Base-by-base conservation (phyloP, 2,888 invertebrate genomes). In the Mycogona germanica region DNA sequence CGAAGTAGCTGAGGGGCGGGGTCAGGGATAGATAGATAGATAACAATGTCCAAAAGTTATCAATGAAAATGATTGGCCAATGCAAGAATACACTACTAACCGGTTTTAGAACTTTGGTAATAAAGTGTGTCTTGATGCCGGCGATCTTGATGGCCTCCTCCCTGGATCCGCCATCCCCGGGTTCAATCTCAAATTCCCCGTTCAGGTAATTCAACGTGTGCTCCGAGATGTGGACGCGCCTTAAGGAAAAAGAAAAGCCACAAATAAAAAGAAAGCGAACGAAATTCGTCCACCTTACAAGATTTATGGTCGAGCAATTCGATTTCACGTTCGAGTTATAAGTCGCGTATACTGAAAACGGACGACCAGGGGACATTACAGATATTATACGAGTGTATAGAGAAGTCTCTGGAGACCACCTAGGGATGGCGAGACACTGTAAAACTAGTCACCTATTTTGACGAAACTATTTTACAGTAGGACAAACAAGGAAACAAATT, bases 141-240 rank as follows among this genome's bases (percentile, higher is more conserved):
- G 91, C 88, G 67, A 84, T 83, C 47, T 87, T 77, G 53, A 93
- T 73, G 63, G 85, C 81, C 70, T 93, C 92, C 68, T 95, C 93
- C n/a, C 92, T 77, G 60, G 84, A 82, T 68, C 91, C 91, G 0
- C 92, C 93, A 67, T 79, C 81, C 1, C 86, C 92, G 2, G 87
- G 83, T 67, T 92, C 92, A 61, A 93, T 87, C 72, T 92, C 91
- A 68, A 95, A 95, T 70, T 91, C 89, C 35, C 84, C 84, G 66
- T 81, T 83, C 60, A 95, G 75, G 70, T 83, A 92, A 63, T 83
- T 79, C 64, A 87, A 74, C 1, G 95, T 95, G 64, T 84, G 84
- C 68, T 91, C 88, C 32, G 92, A 93, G 63, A 95, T 86, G 71
- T 95, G 93, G 23, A 95, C 93, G 60, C 88, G 80, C 60, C 92